A percentile compares a stretch with the other conserved stretches of the same genome.
Evolutionary conservation across 2,113 vertebrate genomes (phyloP).

Genomic region (Notothenia coriiceps): DNA sequence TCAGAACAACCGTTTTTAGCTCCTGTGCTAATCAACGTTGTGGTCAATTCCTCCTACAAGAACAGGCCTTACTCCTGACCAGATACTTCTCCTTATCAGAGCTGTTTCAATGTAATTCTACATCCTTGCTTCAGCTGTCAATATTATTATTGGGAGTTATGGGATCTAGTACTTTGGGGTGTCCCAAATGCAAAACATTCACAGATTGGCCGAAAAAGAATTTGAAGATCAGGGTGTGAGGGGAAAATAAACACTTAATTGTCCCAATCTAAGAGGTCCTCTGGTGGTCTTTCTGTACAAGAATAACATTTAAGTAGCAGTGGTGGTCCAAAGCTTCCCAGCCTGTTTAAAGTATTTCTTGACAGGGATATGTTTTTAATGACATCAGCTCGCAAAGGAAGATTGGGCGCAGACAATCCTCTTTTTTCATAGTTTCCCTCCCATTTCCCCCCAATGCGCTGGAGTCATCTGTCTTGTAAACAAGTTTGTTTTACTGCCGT

Average conservation of each 20-base stretch:
- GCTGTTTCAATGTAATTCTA: neutral
- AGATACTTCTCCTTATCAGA: conserved; percentile 17
- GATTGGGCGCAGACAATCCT: neutral
- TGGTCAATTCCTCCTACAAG: conserved; percentile 18
- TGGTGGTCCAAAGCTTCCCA: neutral
- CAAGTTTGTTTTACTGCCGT: too few species aligned
- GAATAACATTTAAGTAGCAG: neutral
- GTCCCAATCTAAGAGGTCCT: neutral
- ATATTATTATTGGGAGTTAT: neutral
- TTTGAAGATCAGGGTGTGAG: neutral
- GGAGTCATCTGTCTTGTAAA: neutral
- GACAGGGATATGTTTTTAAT: neutral
- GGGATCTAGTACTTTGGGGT: neutral
- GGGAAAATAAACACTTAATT: neutral
- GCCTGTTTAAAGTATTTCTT: neutral
- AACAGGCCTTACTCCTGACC: neutral
- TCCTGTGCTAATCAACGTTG: conserved; percentile 34
- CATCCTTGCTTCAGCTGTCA: neutral
- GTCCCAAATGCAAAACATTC: neutral
- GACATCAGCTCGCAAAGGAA: neutral
- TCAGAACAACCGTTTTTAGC: conserved; percentile 11
- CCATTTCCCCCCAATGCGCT: neutral
- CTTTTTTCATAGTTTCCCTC: too few species aligned
- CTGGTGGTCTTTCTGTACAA: neutral
- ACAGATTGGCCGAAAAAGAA: neutral